Conservation (phyloP, 2,888 invertebrate genomes). For the Euclidia mi region DNA sequence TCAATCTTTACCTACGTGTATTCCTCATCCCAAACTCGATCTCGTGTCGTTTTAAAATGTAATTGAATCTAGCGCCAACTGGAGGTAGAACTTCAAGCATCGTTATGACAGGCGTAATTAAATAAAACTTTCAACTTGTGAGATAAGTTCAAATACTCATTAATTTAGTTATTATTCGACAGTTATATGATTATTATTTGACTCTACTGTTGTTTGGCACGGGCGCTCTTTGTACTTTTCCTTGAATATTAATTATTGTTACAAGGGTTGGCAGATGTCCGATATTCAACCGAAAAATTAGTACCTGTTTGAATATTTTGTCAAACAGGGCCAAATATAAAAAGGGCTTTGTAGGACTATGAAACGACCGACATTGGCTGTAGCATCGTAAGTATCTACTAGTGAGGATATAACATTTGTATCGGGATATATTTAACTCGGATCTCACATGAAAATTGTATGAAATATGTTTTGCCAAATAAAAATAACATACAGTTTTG, state of each 20-base stretch:
- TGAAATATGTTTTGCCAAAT: too few species aligned
- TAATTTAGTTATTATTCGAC: background rate
- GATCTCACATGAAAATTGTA: too few species aligned
- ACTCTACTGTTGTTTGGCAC: constrained; percentile 40
- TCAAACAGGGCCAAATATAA: constrained; percentile 18
- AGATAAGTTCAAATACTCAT: too few species aligned
- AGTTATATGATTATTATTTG: constrained; percentile 7
- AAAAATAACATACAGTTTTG: too few species aligned
- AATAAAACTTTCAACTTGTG: too few species aligned
- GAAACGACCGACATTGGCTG: constrained; percentile 13
- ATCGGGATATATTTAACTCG: constrained; percentile 15
- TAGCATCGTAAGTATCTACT: constrained; percentile 30
- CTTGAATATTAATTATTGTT: constrained; percentile 55
- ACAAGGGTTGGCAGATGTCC: constrained; percentile 44
- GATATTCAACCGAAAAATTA: too few species aligned
- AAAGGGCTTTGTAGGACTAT: constrained; percentile 31
- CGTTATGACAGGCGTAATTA: too few species aligned
- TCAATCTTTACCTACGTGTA: background rate
- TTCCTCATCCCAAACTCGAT: constrained; percentile 1
- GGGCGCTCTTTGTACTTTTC: constrained; percentile 45
- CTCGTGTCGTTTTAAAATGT: constrained; percentile 12
- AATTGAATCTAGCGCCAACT: background rate
- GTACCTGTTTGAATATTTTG: constrained; percentile 42
- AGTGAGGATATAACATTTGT: constrained; percentile 32
- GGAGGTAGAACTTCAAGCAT: too few species aligned